Evolutionary conservation across 2,797 vertebrate species (phyloP).

Genomic region (Amblyraja radiata): DNA sequence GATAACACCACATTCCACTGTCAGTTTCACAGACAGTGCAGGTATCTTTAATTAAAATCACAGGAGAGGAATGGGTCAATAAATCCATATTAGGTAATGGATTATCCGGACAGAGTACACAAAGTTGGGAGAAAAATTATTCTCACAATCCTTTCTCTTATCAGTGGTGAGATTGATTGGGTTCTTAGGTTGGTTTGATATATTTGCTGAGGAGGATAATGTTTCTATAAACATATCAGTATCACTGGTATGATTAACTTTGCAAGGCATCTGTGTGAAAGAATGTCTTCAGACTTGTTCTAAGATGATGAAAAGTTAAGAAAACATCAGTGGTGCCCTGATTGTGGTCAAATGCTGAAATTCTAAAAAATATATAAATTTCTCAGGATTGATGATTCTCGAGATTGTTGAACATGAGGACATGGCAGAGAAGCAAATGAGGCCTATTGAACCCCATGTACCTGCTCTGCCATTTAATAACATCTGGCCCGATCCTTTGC

Average conservation of each 20-base stretch:
- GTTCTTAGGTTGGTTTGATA: background rate
- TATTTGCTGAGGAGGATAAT: background rate
- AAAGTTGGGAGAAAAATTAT: background rate
- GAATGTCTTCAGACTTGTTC: background rate
- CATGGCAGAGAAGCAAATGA: too few species aligned
- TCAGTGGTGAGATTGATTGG: background rate
- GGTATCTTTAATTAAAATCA: background rate
- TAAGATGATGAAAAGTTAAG: background rate
- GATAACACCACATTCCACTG: background rate
- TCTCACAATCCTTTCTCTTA: background rate
- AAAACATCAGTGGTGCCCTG: background rate
- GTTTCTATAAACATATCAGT: background rate
- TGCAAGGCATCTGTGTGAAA: background rate
- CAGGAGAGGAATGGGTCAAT: background rate
- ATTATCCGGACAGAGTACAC: background rate
- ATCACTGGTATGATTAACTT: background rate
- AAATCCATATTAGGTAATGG: slow-evolving; percentile 22
- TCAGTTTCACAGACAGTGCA: background rate
- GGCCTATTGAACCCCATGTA: too few species aligned
- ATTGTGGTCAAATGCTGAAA: background rate
- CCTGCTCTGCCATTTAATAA: too few species aligned
- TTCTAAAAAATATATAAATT: background rate
- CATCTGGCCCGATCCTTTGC: too few species aligned
- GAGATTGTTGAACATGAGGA: background rate
- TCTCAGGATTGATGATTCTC: background rate